A percentile compares a stretch with the other conserved stretches of the same genome.
phyloP scores from a whole-genome alignment of 1,140 invertebrate species.

The Babylonia areolata region DNA sequence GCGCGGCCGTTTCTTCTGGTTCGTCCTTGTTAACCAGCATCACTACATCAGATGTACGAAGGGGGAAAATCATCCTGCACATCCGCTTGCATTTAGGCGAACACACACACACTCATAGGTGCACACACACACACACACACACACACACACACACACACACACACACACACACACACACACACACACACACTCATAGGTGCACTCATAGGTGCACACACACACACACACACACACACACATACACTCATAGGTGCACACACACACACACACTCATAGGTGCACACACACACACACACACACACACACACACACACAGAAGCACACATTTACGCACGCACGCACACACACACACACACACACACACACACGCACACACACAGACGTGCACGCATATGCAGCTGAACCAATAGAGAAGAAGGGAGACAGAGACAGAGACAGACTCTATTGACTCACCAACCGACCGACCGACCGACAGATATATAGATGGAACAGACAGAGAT shows the following conservation, averaged over 20 bases:
- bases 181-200: background rate
- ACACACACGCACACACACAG: background rate
- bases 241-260: background rate
- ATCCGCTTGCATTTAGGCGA: too few species aligned
- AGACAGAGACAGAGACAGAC: too few species aligned
- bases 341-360: background rate
- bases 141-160: background rate
- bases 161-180: conserved; percentile 3
- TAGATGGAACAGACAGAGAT: too few species aligned
- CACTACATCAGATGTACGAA: too few species aligned
- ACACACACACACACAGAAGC: background rate
- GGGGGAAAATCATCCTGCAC: too few species aligned
- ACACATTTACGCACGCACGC: background rate
- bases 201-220: background rate
- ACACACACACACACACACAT: background rate
- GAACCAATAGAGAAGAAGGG: too few species aligned
- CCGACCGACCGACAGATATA: too few species aligned
- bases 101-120: too few species aligned
- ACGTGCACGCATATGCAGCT: background rate
- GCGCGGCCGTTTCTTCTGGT: too few species aligned
- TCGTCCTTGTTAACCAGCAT: too few species aligned
- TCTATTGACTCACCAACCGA: too few species aligned
- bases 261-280: background rate
- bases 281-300: background rate
- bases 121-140: background rate